Percentiles rank a stretch among this genome's conserved stretches.
phyloP scores from a whole-genome alignment of 2,888 invertebrate genomes.

The Cristatella mucedo region DNA sequence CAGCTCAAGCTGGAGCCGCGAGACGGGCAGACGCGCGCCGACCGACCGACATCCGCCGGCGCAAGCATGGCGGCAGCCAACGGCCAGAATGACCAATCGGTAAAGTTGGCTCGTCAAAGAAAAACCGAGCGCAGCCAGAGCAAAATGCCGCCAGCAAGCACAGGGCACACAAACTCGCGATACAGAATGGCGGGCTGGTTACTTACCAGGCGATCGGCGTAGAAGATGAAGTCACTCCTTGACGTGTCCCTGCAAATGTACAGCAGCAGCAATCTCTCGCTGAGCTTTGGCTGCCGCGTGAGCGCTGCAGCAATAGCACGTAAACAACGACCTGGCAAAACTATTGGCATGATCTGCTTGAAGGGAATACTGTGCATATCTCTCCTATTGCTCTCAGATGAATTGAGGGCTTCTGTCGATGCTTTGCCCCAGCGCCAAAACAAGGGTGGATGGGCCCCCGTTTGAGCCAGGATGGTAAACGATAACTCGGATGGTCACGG shows the following conservation, averaged over 20 bases:
- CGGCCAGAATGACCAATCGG: too few species aligned
- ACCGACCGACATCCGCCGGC: too few species aligned
- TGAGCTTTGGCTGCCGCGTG: too few species aligned
- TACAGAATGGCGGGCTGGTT: neutral
- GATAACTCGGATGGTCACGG: too few species aligned
- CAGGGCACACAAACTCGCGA: conserved; percentile 3
- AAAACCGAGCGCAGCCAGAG: neutral
- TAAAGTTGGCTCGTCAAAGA: too few species aligned
- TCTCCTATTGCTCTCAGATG: too few species aligned
- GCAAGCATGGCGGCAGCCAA: too few species aligned
- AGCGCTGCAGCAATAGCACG: too few species aligned
- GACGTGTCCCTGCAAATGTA: conserved; percentile 47
- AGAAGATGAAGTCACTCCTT: conserved; percentile 78
- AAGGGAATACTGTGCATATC: neutral
- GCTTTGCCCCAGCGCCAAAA: neutral
- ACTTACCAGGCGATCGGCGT: conserved; percentile 73
- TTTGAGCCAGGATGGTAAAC: too few species aligned
- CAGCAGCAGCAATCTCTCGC: conserved; percentile 11
- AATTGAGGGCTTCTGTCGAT: too few species aligned
- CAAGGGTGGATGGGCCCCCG: neutral
- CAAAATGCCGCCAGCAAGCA: neutral
- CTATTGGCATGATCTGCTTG: neutral
- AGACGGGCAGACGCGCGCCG: too few species aligned
- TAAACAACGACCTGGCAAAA: neutral
- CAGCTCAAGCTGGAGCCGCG: too few species aligned